Base-by-base conservation (phyloP, 2,888 invertebrate species). In the Syritta pipiens region DNA sequence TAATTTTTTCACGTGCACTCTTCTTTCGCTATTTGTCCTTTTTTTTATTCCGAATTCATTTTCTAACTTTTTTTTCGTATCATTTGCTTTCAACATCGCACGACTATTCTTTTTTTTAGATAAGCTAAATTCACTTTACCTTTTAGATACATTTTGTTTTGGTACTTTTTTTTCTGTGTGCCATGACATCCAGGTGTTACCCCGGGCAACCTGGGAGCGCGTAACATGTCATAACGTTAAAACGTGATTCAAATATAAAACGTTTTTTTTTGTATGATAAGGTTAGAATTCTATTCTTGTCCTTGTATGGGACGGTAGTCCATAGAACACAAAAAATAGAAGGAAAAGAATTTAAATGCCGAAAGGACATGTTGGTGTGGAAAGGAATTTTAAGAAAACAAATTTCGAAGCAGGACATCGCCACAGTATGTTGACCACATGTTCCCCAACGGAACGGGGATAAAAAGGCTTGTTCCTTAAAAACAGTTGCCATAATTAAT, bases 141-240 rank as follows among this genome's bases (percentile, higher is more conserved):
- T 57, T 63, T 53, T 53, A 30, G 35, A 55, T 51, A 44, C 46
- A 22, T 57, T 71, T 59, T 71, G 30, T 40, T 62, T 57, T 49
- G 14, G 42, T 42, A 49, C 51, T 24, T 10, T 63, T 71, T 28
- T 37, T 32, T n/a, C n/a, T n/a, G n/a, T 72, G 72, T 72, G 46
- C 72, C 77, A 53, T 59, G 65, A 26, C 59, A 53, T 30, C 62
- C 74, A 79, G 74, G 74, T 79, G 79, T 74, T 74, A 46, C 74
- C 74, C 26, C 9, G 35, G 51, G 71, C 46, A 14, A 44, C 63
- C 42, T 12, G 48, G 17, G 49, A 48, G 71, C 57, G 10, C 71
- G 67, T 79, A 79, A 79, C 74, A 79, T 74, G 79, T 74, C 74
- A 79, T 79, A 79, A 68, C 79, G 79, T 67, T 79, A 62, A 79